Evolutionary conservation across 2,113 vertebrate species (phyloP).

Genomic region (Sterrhoptilus dennistouni): DNA sequence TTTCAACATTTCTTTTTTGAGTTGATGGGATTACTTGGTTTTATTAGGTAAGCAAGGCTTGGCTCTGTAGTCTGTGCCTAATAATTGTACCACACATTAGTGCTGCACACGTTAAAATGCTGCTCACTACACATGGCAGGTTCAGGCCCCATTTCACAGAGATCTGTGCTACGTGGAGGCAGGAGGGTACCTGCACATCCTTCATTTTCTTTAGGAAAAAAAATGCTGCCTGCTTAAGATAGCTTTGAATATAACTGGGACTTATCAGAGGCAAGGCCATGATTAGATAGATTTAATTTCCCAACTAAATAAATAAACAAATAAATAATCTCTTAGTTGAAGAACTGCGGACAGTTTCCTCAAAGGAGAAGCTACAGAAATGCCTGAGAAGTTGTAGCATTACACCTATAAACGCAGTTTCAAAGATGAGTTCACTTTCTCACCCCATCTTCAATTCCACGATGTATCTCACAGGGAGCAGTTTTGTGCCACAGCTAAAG

Average conservation of each 20-base stretch:
- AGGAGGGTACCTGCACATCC: accelerated
- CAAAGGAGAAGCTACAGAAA: neutral
- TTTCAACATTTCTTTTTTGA: neutral
- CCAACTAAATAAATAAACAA: neutral
- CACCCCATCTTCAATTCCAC: neutral
- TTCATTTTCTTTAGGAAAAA: neutral
- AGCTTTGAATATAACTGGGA: neutral
- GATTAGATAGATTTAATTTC: neutral
- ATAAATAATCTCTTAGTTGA: neutral
- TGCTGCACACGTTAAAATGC: neutral
- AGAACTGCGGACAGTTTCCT: neutral
- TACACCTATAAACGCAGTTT: neutral
- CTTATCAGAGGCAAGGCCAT: neutral
- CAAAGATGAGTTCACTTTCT: neutral
- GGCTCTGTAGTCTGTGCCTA: neutral
- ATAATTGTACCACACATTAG: neutral
- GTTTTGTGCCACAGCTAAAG: neutral
- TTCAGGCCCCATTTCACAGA: neutral
- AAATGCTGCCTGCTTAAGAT: neutral
- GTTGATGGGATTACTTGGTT: neutral
- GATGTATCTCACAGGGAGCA: neutral
- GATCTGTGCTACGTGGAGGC: neutral
- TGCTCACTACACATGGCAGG: neutral
- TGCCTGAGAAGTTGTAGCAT: neutral
- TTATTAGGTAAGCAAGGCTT: neutral